These are phyloP conservation scores for Sminthurinus aureus DNA, from an alignment of 2,888 invertebrate species.

Conservation along the genomic window DNA sequence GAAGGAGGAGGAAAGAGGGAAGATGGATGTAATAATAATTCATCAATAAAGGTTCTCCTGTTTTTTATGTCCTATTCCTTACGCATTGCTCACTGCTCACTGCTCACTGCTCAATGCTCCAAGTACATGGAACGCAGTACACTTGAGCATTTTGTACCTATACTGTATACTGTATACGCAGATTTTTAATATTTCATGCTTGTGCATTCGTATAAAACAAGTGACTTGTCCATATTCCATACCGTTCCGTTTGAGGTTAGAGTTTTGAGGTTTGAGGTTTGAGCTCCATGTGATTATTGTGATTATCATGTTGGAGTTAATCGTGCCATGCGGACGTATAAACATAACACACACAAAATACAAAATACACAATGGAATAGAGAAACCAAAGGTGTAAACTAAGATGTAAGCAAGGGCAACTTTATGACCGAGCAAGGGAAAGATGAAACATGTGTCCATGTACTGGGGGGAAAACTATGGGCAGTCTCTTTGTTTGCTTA, in stretches of 20 bases:
- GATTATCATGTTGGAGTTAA: background rate
- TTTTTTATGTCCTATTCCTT: background rate
- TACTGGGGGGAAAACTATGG: background rate
- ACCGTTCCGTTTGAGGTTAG: background rate
- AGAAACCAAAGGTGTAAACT: background rate
- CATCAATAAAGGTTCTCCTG: background rate
- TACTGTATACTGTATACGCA: no score
- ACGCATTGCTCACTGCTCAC: no score
- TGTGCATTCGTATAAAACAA: no score
- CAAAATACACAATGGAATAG: background rate
- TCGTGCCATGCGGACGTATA: background rate
- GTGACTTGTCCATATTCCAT: background rate
- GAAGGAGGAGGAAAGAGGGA: background rate
- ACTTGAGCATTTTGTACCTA: no score
- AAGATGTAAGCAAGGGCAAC: background rate
- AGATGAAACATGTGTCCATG: background rate
- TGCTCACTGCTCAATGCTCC: no score
- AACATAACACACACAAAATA: background rate
- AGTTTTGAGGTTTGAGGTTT: background rate
- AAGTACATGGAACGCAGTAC: no score
- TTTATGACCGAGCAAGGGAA: background rate
- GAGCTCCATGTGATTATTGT: background rate
- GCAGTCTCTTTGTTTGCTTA: background rate
- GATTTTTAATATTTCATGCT: background rate
- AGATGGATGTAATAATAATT: background rate